phyloP scores from a whole-genome alignment of 2,113 vertebrate species.

The Poeciliopsis prolifica region DNA sequence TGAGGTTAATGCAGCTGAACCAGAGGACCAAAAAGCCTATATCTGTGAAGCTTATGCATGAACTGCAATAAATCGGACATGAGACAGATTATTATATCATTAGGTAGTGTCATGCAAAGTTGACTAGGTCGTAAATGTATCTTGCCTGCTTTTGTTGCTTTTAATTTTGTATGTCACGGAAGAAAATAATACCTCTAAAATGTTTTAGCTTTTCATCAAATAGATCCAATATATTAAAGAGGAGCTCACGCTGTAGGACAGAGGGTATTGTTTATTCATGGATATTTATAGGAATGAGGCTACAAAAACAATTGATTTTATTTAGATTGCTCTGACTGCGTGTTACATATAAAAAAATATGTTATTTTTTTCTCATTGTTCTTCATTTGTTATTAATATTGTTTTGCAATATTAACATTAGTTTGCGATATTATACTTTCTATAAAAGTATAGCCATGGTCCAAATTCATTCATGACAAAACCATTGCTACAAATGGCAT shows the following conservation, averaged over 20 bases:
- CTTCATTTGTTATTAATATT: not conserved
- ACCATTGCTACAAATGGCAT: no score
- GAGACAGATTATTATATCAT: not conserved
- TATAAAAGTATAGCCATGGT: no score
- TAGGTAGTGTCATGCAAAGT: not conserved
- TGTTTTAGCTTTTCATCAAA: not conserved
- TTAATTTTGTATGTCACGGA: not conserved
- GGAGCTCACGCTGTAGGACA: not conserved
- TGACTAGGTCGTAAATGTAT: not conserved
- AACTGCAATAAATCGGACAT: not conserved
- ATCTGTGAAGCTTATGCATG: not conserved
- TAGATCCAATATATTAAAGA: not conserved
- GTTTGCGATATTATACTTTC: no score
- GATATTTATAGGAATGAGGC: not conserved
- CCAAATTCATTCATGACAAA: no score
- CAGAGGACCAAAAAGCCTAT: not conserved
- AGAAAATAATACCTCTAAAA: not conserved
- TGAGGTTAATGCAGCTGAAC: conserved; percentile 22
- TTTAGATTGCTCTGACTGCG: not conserved
- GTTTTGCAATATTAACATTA: no score
- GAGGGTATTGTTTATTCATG: not conserved
- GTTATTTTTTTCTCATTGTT: not conserved
- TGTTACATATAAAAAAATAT: not conserved
- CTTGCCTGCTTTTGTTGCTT: not conserved
- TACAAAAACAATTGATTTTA: not conserved